phyloP scores from a whole-genome alignment of 1,140 invertebrate genomes.

The Plutomurus gul region DNA sequence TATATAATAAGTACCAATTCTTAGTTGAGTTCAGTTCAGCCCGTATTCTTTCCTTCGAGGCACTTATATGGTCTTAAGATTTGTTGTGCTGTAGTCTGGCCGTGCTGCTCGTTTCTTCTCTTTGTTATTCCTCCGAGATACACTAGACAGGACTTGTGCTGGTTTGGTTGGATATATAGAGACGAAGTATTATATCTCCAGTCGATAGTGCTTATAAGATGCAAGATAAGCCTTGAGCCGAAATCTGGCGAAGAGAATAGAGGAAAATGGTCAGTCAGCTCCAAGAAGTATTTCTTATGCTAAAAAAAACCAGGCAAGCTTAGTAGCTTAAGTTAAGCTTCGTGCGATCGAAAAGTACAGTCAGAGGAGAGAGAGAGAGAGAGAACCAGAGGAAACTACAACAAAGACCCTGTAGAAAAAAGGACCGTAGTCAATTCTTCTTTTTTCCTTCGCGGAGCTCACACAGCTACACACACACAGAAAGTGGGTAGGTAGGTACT shows the following conservation, averaged over 20 bases:
- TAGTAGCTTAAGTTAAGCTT: too few relatives aligned
- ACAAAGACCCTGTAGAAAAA: too few relatives aligned
- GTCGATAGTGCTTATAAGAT: neutral
- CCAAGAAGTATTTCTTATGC: neutral
- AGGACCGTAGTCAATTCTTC: neutral
- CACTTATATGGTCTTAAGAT: slow-evolving; percentile 18
- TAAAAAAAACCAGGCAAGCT: neutral
- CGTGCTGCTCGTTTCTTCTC: neutral
- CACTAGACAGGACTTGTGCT: neutral
- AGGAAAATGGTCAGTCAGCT: slow-evolving; percentile 11
- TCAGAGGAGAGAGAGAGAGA: neutral
- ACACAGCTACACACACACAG: neutral
- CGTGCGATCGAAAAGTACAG: too few relatives aligned
- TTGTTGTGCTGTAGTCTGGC: neutral
- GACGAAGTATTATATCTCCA: neutral
- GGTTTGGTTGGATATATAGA: neutral
- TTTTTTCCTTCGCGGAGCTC: slow-evolving; percentile 2
- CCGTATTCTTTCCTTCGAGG: too few relatives aligned
- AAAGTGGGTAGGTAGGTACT: too few relatives aligned
- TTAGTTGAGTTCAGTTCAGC: neutral
- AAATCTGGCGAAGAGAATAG: neutral
- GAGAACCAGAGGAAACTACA: too few relatives aligned
- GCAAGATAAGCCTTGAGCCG: slow-evolving; percentile 10
- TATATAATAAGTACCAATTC: neutral
- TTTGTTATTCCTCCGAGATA: neutral